Evolutionary conservation across 92 coral and sea anemone species (phyloP), one percentile per base, ranked within the genome.

Genomic region (Paramuricea clavata): DNA sequence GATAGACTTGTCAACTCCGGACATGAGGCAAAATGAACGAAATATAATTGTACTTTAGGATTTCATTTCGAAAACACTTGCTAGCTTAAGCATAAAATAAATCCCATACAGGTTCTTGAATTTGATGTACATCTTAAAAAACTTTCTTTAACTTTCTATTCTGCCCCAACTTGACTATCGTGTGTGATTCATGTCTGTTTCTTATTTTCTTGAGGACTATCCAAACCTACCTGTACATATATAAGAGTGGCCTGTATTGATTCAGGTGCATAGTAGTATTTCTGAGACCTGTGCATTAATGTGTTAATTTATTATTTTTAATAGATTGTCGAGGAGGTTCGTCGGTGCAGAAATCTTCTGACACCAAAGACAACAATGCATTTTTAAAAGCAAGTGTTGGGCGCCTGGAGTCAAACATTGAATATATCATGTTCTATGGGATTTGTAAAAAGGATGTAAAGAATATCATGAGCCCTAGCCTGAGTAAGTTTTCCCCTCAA

Each of bases 341-440:
- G 49, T 71, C 49, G 50, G 31, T 71, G 77, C 49, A 71, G 9
- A 32, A 32, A 71, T 12, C 49, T n/a, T 5, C 13, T 71, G 77
- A 35, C n/a, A 0, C 5, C 4, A 22, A 49, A 9, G 77, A 71
- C 50, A 35, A 6, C 30, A 43, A 21, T 71, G 23, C 77, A n/a
- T 71, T 71, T 32, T 71, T 32, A 33, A 71, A 21, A 33, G 49
- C 2, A 33, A 9, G 77, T 36, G 54, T 71, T 32, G 0, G 5
- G 25, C 49, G 49, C 4, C 12, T 33, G 77, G 77, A 71, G 8
- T 32, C 77, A 71, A 71, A 33, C 35, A 71, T 71, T 8, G 77
- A 67, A 43, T 71, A 71, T 33, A 71, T 71, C 28, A 71, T 71
- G 77, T 71, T 71, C 31, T 71, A 71, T 43, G 77, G 77, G 8